Percentiles rank a stretch among this genome's conserved stretches.
Conservation (phyloP, 2,113 vertebrate genomes). For the Hipposideros armiger region DNA sequence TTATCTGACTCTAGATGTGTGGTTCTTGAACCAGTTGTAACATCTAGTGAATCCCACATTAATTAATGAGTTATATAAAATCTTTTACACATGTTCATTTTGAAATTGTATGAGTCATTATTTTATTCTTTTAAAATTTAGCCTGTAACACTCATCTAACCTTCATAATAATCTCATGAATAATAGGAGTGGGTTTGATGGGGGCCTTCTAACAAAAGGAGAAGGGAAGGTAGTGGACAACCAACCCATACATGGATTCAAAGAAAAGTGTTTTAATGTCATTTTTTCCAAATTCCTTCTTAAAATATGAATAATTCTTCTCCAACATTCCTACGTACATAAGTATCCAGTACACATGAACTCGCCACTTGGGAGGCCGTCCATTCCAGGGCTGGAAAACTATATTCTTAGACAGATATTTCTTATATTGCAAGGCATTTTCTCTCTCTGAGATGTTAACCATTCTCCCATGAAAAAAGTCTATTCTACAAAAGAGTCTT, state of each 20-base stretch:
- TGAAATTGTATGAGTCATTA: background rate
- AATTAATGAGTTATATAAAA: background rate
- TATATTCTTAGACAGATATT: background rate
- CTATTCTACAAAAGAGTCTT: background rate
- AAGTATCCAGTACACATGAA: background rate
- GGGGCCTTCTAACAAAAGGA: background rate
- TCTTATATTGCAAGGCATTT: background rate
- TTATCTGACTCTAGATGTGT: background rate
- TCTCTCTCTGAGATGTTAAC: background rate
- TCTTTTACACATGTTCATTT: background rate
- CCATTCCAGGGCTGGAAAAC: background rate
- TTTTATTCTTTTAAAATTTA: conserved; percentile 31
- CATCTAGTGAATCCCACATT: background rate
- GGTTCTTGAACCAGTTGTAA: background rate
- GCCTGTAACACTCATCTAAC: background rate
- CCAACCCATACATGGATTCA: background rate
- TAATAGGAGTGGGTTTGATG: background rate
- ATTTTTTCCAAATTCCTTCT: background rate
- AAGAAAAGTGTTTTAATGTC: background rate
- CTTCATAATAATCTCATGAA: background rate
- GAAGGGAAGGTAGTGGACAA: background rate
- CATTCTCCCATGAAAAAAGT: background rate
- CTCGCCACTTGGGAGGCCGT: background rate
- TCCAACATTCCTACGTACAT: too few species aligned
- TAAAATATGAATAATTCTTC: background rate